Evolutionary conservation across 2,797 vertebrate genomes (phyloP), one percentile per base, ranked within the genome.

Genomic region (Corythornis leucogaster): DNA sequence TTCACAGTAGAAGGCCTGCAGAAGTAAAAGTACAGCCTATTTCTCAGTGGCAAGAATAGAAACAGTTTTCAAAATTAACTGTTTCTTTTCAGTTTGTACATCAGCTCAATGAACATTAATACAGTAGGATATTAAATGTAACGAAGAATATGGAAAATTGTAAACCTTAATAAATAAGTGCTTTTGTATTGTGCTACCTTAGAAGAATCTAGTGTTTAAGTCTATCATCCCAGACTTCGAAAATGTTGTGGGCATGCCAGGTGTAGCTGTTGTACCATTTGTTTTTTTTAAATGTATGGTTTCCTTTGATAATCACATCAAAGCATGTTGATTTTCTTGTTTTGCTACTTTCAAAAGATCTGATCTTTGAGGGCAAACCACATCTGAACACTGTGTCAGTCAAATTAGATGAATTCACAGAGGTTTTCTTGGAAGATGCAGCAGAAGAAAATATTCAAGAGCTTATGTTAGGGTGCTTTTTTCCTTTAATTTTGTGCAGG

Each of bases 231-330:
- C n/a, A 71, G 53, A 26, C 28, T 20, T 43, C 13, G 1, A 62
- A 84, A 76, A 55, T 53, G 42, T 21, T 84, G 51, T 71, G 25
- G 78, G n/a, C 14, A 28, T 43, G 53, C 75, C 81, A 90, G 57
- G 35, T 91, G 57, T 76, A 96, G 86, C 86, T 90, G 8, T 75
- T 77, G 50, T 70, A 77, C n/a, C 13, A 11, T 87, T 92, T 64
- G 8, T 19, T 33, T 33, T 42, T 76, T 43, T 67, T 33, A 19
- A 94, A 81, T 26, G 15, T 51, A 40, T 6, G 4, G 51, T 70
- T 90, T 87, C 50, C 91, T 96, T 96, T 93, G 91, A 94, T 85
- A 93, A 45, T 92, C 67, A 50, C 55, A 53, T 94, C 93, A 92
- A 95, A 97, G 82, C 73, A 31, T 69, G 38, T 15, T 91, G 66